Evolutionary conservation across 2,888 invertebrate species (phyloP).

Genomic region (Cremastinae sp.): DNA sequence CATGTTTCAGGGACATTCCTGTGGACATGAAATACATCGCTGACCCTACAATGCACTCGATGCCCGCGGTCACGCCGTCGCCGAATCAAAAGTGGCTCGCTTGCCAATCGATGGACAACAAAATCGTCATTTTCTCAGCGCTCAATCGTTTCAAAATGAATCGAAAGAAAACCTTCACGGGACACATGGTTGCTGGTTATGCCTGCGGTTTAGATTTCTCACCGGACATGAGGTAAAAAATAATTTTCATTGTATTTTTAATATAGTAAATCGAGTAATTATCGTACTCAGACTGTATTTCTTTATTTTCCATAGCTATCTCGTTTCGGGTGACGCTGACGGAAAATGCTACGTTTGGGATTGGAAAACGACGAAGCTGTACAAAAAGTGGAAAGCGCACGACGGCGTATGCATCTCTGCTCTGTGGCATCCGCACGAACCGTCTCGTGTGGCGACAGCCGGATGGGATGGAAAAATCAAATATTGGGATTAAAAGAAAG

Average conservation of each 20-base stretch:
- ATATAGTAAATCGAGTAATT: neutral
- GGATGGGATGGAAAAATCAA: constrained; percentile 99
- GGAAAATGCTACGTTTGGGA: constrained; percentile 99
- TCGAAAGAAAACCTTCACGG: constrained; percentile 97
- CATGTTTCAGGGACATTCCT: constrained; percentile 87
- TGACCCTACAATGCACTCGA: constrained; percentile 99
- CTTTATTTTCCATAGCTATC: constrained; percentile 86
- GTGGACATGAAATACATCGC: constrained; percentile 99
- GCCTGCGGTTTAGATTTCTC: constrained; percentile 98
- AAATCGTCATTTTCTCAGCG: constrained; percentile 98
- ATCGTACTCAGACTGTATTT: neutral
- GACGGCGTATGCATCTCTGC: constrained; percentile 97
- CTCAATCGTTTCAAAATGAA: constrained; percentile 98
- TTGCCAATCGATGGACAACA: constrained; percentile 99
- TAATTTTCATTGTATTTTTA: neutral
- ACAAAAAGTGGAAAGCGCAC: constrained; percentile 99
- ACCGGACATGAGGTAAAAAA: constrained; percentile 96
- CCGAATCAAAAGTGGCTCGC: constrained; percentile 99
- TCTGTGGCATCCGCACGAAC: constrained; percentile 99
- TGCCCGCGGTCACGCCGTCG: constrained; percentile 96
- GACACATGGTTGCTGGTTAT: constrained; percentile 99
- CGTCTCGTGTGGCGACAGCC: constrained; percentile 97
- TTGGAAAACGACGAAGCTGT: constrained; percentile 99
- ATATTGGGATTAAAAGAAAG: constrained; percentile 94
- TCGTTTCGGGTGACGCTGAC: constrained; percentile 99